Percentiles rank a stretch among this genome's conserved stretches.
These are phyloP conservation scores for Bubalus kerabau DNA, from an alignment of 2,113 vertebrate genomes.

Conservation along the genomic window DNA sequence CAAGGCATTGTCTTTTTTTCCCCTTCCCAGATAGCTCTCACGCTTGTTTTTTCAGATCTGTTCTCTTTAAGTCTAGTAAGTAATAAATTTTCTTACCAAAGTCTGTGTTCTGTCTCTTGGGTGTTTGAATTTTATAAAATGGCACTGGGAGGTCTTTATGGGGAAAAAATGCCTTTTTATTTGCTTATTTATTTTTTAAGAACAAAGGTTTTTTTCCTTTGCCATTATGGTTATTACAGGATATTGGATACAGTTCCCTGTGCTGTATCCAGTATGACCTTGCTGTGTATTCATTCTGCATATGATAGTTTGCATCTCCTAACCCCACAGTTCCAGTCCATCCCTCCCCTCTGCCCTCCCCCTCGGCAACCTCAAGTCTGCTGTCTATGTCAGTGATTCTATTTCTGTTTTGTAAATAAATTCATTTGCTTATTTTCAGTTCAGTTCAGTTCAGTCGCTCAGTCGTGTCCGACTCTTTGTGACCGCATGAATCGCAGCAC, in stretches of 20 bases:
- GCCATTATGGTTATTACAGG: not conserved
- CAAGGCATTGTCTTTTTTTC: conserved; percentile 5
- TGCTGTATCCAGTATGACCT: not conserved
- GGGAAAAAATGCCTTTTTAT: not conserved
- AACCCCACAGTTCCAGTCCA: not conserved
- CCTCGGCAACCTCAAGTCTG: not conserved
- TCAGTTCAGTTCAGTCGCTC: too few species aligned
- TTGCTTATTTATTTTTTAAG: not conserved
- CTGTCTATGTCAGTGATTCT: not conserved
- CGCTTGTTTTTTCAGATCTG: not conserved
- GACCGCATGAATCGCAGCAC: too few species aligned
- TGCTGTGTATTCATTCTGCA: not conserved
- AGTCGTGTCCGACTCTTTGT: too few species aligned
- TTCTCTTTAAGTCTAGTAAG: not conserved
- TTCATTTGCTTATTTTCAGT: not conserved
- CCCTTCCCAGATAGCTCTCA: not conserved
- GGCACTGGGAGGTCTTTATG: not conserved
- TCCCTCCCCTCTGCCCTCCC: not conserved
- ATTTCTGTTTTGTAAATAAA: not conserved
- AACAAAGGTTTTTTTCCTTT: not conserved
- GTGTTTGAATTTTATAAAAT: conserved; percentile 55
- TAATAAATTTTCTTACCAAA: not conserved
- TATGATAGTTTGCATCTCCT: not conserved
- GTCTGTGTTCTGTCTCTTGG: not conserved
- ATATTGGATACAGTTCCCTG: not conserved